A percentile compares a stretch with the other conserved stretches of the same genome.
Evolutionary conservation across 2,888 invertebrate genomes (phyloP).

Genomic region (Dione juno): DNA sequence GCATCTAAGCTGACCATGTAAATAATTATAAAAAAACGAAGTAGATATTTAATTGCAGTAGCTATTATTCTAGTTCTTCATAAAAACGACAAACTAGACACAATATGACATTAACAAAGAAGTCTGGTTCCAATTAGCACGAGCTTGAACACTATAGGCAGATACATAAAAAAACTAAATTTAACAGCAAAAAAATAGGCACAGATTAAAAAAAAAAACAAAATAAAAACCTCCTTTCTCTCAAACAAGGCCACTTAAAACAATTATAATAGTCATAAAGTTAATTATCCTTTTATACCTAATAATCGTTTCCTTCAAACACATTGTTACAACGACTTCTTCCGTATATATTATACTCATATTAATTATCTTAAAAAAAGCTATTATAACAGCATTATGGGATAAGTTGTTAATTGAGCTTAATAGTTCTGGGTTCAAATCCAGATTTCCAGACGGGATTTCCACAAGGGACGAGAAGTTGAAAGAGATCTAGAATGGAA

Average conservation of each 20-base stretch:
- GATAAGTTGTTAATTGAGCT: no score
- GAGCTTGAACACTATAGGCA: neutral
- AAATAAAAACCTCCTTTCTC: slow-evolving; percentile 15
- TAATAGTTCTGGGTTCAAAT: no score
- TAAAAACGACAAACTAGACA: no score
- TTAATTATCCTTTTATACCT: slow-evolving; percentile 5
- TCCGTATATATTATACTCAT: neutral
- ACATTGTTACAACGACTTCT: slow-evolving; percentile 5
- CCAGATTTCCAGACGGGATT: no score
- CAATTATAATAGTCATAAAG: slow-evolving; percentile 14
- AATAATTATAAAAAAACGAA: no score
- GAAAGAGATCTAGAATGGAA: no score
- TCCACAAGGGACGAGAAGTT: no score
- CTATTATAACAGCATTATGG: no score
- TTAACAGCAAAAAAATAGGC: neutral
- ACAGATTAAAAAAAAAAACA: neutral
- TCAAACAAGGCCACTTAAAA: slow-evolving; percentile 9
- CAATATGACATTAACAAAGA: no score
- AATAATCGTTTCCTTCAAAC: slow-evolving; percentile 9
- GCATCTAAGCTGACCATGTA: no score
- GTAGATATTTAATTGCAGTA: no score
- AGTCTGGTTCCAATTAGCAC: neutral
- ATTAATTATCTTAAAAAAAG: neutral
- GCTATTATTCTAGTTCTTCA: no score
- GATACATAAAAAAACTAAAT: neutral